Conservation (phyloP, 2,113 vertebrate genomes). For the Cygnus buccinator region DNA sequence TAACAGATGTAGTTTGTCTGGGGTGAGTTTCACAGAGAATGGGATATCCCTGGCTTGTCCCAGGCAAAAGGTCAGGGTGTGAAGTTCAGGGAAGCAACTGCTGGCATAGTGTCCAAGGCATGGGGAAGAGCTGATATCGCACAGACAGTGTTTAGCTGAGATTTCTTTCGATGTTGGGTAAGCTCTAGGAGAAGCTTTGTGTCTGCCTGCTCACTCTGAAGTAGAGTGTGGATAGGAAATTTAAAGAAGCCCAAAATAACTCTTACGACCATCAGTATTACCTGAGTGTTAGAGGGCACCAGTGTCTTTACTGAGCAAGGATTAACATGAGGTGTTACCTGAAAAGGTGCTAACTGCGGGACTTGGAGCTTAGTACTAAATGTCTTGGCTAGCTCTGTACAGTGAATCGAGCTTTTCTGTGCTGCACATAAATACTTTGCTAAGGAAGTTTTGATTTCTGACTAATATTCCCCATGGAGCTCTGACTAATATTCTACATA, state of each 20-base stretch:
- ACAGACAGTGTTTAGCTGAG: neutral
- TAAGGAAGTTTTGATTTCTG: constrained; percentile 8
- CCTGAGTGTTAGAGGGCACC: neutral
- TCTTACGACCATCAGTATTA: neutral
- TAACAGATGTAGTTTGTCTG: neutral
- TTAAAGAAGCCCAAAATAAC: neutral
- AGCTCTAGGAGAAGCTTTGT: neutral
- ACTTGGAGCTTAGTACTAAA: neutral
- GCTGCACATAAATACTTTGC: neutral
- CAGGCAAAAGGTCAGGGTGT: neutral
- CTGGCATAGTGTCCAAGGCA: neutral
- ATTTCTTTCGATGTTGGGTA: neutral
- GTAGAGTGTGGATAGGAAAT: neutral
- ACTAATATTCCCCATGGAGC: constrained; percentile 16
- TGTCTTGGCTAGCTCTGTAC: neutral
- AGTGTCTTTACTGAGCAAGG: neutral
- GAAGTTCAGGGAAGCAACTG: neutral
- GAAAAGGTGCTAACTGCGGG: neutral
- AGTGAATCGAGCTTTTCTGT: neutral
- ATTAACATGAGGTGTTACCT: neutral
- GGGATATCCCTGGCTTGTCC: neutral
- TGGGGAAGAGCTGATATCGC: neutral
- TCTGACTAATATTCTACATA: neutral
- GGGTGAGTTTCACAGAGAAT: neutral
- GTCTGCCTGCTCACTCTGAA: neutral